These are phyloP conservation scores for Trypoxylon attenuatum DNA, from an alignment of 2,888 invertebrate genomes.

Conservation along the genomic window DNA sequence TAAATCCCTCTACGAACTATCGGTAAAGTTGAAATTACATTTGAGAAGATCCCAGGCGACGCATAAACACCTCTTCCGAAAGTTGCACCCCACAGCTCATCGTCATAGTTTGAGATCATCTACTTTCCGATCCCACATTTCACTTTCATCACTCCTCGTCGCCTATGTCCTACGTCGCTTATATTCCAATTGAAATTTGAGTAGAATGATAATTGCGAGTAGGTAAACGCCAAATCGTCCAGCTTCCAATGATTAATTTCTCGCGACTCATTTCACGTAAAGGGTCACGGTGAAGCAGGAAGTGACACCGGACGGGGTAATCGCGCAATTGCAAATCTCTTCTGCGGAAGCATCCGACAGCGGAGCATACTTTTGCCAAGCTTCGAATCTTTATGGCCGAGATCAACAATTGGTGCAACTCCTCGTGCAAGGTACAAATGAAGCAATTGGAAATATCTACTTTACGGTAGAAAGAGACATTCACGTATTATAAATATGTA, in stretches of 20 bases:
- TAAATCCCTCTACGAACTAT: conserved; percentile 84
- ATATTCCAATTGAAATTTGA: too few species aligned
- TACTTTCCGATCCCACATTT: too few species aligned
- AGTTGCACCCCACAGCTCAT: too few species aligned
- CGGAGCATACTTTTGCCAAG: conserved; percentile 87
- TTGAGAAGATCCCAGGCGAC: too few species aligned
- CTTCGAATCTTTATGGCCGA: conserved; percentile 84
- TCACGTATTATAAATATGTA: background rate
- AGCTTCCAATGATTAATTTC: too few species aligned
- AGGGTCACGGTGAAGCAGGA: conserved; percentile 81
- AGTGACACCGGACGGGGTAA: conserved; percentile 81
- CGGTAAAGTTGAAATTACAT: conserved; percentile 75
- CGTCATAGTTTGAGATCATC: too few species aligned
- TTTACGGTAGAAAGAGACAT: background rate
- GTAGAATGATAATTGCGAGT: too few species aligned
- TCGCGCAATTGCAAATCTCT: conserved; percentile 83
- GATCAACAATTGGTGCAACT: conserved; percentile 84
- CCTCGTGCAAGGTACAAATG: conserved; percentile 79
- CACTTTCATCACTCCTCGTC: too few species aligned
- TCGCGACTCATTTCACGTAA: conserved; percentile 11
- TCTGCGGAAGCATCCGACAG: conserved; percentile 83
- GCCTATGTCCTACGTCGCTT: too few species aligned
- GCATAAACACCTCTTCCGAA: too few species aligned
- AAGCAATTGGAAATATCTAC: background rate
- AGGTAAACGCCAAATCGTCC: too few species aligned